Evolutionary conservation across 2,797 vertebrate genomes (phyloP).

Genomic region (Eupleurogrammus muticus): DNA sequence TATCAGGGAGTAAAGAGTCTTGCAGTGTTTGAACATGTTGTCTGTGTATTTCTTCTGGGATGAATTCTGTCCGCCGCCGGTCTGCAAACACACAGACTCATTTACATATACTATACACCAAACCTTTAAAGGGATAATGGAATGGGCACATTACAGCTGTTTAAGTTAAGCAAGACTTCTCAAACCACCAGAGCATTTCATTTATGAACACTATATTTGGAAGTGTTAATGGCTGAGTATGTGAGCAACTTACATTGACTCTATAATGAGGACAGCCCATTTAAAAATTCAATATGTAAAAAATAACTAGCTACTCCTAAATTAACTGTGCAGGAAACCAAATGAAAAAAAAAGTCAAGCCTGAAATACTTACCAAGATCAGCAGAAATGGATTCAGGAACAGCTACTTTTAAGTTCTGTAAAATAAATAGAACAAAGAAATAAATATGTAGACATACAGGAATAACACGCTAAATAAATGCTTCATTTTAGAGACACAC

Average conservation of each 20-base stretch:
- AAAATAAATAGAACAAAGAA: slow-evolving; percentile 36
- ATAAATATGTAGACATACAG: background rate
- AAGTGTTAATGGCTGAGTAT: slow-evolving; percentile 20
- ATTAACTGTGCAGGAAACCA: background rate
- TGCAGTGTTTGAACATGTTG: slow-evolving; percentile 94
- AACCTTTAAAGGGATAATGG: slow-evolving; percentile 22
- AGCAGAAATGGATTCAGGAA: slow-evolving; percentile 93
- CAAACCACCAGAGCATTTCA: slow-evolving; percentile 54
- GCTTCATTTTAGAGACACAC: background rate
- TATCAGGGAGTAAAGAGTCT: slow-evolving; percentile 91
- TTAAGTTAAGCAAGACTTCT: slow-evolving; percentile 45
- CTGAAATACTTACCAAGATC: slow-evolving; percentile 89
- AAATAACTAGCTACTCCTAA: background rate
- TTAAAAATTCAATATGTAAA: slow-evolving; percentile 8
- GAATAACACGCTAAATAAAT: background rate
- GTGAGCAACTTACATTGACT: slow-evolving; percentile 23
- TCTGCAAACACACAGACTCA: slow-evolving; percentile 78
- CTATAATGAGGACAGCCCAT: slow-evolving; percentile 18
- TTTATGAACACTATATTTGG: slow-evolving; percentile 39
- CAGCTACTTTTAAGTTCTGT: slow-evolving; percentile 94
- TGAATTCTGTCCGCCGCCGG: slow-evolving; percentile 92
- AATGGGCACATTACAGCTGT: slow-evolving; percentile 29
- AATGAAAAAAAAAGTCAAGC: slow-evolving; percentile 18
- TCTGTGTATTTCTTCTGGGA: slow-evolving; percentile 95
- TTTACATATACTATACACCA: slow-evolving; percentile 11